A percentile compares a stretch with the other conserved stretches of the same genome.
Evolutionary conservation across 2,113 vertebrate species (phyloP).

Genomic region (Lutjanus erythropterus): DNA sequence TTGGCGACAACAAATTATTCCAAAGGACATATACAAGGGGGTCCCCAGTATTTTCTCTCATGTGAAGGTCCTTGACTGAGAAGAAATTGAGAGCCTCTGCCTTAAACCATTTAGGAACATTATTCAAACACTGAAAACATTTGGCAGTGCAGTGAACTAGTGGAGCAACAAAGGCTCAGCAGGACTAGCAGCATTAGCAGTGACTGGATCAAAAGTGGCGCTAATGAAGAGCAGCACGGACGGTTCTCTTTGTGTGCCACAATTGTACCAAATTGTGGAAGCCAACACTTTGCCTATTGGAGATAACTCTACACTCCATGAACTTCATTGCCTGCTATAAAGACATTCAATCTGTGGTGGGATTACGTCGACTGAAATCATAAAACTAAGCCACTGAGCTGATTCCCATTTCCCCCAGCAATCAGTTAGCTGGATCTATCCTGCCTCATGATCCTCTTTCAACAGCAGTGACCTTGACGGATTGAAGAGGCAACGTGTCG

Average conservation of each 20-base stretch:
- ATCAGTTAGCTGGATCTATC: constrained; percentile 62
- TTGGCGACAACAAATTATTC: no score
- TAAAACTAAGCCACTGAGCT: constrained; percentile 76
- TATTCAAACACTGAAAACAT: not conserved
- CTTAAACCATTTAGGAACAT: constrained; percentile 2
- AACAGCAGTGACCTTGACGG: constrained; percentile 69
- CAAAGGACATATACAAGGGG: no score
- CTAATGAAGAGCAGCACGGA: constrained; percentile 23
- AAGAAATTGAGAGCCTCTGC: no score
- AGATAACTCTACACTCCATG: constrained; percentile 51
- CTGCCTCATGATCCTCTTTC: constrained; percentile 62
- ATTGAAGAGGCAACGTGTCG: constrained; percentile 48
- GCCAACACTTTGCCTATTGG: constrained; percentile 33
- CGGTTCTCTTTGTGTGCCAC: constrained; percentile 31
- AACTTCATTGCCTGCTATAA: constrained; percentile 54
- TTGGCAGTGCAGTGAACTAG: not conserved
- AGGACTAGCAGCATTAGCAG: not conserved
- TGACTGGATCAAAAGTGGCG: constrained; percentile 15
- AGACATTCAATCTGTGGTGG: constrained; percentile 55
- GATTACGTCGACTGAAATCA: constrained; percentile 69
- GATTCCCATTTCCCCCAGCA: constrained; percentile 71
- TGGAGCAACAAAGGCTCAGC: not conserved
- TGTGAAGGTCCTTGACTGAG: no score
- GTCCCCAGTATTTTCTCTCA: no score
- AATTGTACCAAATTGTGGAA: constrained; percentile 32